Percentiles rank a stretch among this genome's conserved stretches.
These are phyloP conservation scores for Poecilia picta DNA, from an alignment of 2,797 vertebrate species.

Conservation along the genomic window DNA sequence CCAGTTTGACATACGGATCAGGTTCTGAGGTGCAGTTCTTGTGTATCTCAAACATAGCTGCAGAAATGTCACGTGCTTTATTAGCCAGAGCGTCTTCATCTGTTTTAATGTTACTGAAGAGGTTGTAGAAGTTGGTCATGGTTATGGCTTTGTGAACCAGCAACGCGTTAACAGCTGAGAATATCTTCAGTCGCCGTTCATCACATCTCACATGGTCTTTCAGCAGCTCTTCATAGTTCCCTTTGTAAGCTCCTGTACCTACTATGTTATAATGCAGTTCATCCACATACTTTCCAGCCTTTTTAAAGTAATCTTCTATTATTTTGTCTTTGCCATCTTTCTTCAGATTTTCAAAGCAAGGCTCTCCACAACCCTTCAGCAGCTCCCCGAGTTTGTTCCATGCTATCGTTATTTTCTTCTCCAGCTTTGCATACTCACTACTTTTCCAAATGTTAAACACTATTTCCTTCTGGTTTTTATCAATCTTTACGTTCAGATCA, in stretches of 20 bases:
- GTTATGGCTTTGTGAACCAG: not conserved
- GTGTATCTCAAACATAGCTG: not conserved
- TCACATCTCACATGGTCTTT: not conserved
- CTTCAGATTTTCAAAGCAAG: not conserved
- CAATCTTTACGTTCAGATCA: not conserved
- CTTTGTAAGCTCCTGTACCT: fast-evolving
- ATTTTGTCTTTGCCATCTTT: fast-evolving
- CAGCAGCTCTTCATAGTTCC: not conserved
- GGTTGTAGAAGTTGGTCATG: not conserved
- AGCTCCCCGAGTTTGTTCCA: not conserved
- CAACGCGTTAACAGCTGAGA: not conserved
- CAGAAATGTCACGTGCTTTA: not conserved
- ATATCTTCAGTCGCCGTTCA: not conserved
- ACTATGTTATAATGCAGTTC: not conserved
- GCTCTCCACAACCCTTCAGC: fast-evolving
- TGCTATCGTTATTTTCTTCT: fast-evolving
- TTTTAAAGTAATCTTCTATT: not conserved
- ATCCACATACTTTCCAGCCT: not conserved
- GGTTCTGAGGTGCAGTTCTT: not conserved
- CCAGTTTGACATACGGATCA: not conserved
- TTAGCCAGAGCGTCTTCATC: not conserved
- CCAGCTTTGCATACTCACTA: not conserved
- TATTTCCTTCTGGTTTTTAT: not conserved
- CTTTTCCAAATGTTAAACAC: not conserved
- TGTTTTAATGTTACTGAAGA: not conserved